Base-by-base conservation (phyloP, 2,888 invertebrate species). In the Agriotes lineatus region DNA sequence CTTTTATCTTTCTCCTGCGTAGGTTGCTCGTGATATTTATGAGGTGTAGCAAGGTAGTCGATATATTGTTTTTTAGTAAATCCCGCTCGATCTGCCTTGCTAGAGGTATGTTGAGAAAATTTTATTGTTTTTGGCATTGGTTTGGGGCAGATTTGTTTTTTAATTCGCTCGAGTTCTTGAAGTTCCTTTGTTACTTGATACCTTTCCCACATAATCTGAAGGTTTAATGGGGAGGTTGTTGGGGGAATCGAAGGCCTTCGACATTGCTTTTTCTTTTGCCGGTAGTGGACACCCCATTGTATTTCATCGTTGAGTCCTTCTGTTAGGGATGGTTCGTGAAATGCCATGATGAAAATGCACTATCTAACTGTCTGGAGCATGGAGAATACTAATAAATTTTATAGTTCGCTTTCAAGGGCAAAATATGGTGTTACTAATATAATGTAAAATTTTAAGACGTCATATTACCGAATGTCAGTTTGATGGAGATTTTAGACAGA, bases 51-150 rank as follows among this genome's bases (percentile, higher is more conserved):
- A n/a, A 80, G 50, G 25, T 73, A 74, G 12, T 75, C 69, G 76
- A 79, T 79, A 65, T 80, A 80, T 52, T 79, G 70, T 10, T 60
- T 72, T 69, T 79, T 79, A 0, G 75, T 69, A 69, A 79, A 67
- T 2, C 78, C 69, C 35, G 74, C 76, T 6, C 71, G 42, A 25
- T 71, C 71, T 14, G 64, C 16, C 18, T 59, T 42, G 7, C 58
- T 50, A 7, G 64, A 19, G 10, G 50, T 52, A 14, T 65, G 45
- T 10, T 20, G 44, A 1, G 16, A 18, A 22, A 22, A 12, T 22
- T n/a, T 22, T 6, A 58, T 1, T 6, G 2, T 10, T 54, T 39
- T 44, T 22, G 63, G 63, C 19, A 20, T 25, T 6, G 56, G 44
- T 30, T 56, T 63, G 1, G 56, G 16, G 19, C 5, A 5, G 7